These are phyloP conservation scores for Eptatretus burgeri DNA, from an alignment of 2,113 vertebrate genomes.

Conservation along the genomic window DNA sequence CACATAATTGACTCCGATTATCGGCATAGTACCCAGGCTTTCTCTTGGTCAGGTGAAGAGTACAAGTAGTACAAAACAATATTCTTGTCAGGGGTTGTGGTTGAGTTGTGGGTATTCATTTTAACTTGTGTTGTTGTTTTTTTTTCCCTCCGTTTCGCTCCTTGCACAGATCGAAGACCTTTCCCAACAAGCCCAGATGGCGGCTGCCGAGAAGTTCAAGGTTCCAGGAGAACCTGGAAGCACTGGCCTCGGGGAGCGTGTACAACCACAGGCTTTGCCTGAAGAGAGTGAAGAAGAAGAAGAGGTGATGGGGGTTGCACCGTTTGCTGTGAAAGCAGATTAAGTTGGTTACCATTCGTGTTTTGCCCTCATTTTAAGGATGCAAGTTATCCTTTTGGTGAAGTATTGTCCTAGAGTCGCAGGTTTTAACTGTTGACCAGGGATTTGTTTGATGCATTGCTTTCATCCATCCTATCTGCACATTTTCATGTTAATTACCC, in stretches of 20 bases:
- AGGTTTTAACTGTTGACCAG: background rate
- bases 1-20: no score
- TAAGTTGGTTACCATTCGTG: background rate
- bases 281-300: constrained; percentile 62
- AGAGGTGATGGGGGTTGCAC: constrained; percentile 18
- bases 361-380: constrained; percentile 2
- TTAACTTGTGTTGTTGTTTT: no score
- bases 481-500: no score
- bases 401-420: background rate
- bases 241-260: constrained; percentile 25
- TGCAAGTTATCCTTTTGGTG: background rate
- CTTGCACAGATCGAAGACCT: constrained; percentile 56
- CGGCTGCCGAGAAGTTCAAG: constrained; percentile 82
- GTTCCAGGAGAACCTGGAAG: constrained; percentile 46
- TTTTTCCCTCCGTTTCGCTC: background rate
- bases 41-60: no score
- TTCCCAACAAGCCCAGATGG: constrained; percentile 83
- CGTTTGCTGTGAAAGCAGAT: background rate
- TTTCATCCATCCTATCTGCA: background rate
- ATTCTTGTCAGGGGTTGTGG: no score
- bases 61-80: no score
- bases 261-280: constrained; percentile 38
- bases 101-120: no score
- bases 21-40: no score
- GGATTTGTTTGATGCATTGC: background rate